Percentiles rank a stretch among this genome's conserved stretches.
Evolutionary conservation across 2,888 invertebrate species (phyloP).

Genomic region (Eilema caniola): DNA sequence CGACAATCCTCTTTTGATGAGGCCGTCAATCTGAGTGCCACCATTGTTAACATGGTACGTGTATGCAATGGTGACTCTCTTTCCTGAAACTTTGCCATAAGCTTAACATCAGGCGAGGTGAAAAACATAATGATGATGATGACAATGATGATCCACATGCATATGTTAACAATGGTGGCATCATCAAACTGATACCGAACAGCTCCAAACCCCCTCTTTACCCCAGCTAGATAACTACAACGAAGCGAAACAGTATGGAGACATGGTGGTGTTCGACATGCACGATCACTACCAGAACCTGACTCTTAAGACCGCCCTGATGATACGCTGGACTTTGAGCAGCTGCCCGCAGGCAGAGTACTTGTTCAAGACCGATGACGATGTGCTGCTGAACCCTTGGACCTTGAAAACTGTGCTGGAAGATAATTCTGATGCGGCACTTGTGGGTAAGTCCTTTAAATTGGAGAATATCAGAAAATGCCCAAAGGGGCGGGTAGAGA

Average conservation of each 20-base stretch:
- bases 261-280: slow-evolving; percentile 88
- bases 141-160: no score
- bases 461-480: no score
- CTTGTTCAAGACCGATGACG: slow-evolving; percentile 88
- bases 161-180: no score
- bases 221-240: slow-evolving; percentile 72
- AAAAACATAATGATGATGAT: no score
- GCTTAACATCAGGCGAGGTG: no score
- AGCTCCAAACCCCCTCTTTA: neutral
- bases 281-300: slow-evolving; percentile 89
- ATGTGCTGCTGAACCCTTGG: slow-evolving; percentile 88
- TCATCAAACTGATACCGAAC: neutral
- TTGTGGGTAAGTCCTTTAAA: slow-evolving; percentile 54
- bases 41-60: no score
- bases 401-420: slow-evolving; percentile 65
- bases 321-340: slow-evolving; percentile 87
- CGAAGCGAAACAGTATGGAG: slow-evolving; percentile 85
- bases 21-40: no score
- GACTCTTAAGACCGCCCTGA: slow-evolving; percentile 89
- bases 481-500: no score
- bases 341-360: slow-evolving; percentile 84
- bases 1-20: no score
- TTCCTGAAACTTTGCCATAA: no score
- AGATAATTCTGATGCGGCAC: slow-evolving; percentile 63
- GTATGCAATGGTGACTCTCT: no score